Percentiles rank a stretch among this genome's conserved stretches.
phyloP scores from a whole-genome alignment of 1,140 invertebrate species.

The Drosophila takahashii region DNA sequence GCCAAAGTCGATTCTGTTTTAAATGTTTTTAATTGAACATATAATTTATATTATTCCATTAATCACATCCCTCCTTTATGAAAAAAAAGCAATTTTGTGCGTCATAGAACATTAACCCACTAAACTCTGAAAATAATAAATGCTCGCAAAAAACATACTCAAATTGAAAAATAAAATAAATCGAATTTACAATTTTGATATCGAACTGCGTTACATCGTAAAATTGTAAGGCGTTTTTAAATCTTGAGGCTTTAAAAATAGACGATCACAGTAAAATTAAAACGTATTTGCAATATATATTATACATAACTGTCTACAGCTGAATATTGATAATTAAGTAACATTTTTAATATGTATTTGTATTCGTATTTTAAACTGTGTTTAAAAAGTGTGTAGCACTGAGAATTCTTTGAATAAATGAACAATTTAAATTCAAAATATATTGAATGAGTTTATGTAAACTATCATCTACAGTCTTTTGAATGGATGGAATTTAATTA shows the following conservation, averaged over 20 bases:
- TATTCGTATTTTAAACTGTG: constrained; percentile 47
- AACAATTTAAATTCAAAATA: constrained; percentile 42
- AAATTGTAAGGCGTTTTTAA: constrained; percentile 10
- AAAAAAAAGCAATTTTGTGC: too few species aligned
- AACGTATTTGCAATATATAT: constrained; percentile 28
- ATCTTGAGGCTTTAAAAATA: constrained; percentile 48
- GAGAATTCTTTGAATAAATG: constrained; percentile 56
- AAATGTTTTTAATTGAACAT: neutral
- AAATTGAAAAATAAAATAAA: constrained; percentile 32
- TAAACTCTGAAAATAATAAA: neutral
- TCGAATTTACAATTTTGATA: constrained; percentile 64
- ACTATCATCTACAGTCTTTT: too few species aligned
- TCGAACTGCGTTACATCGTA: constrained; percentile 27
- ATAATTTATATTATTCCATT: neutral
- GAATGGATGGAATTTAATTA: too few species aligned
- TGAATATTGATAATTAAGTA: constrained; percentile 31
- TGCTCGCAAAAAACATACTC: neutral
- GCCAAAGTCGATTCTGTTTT: too few species aligned
- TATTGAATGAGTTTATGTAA: neutral
- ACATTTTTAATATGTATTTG: constrained; percentile 42
- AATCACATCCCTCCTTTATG: too few species aligned
- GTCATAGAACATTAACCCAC: constrained; percentile 4
- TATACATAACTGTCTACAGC: constrained; percentile 22
- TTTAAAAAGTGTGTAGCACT: constrained; percentile 61
- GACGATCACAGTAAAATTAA: constrained; percentile 34